Evolutionary conservation across 2,113 vertebrate species (phyloP).

Genomic region (Brachyistius frenatus): DNA sequence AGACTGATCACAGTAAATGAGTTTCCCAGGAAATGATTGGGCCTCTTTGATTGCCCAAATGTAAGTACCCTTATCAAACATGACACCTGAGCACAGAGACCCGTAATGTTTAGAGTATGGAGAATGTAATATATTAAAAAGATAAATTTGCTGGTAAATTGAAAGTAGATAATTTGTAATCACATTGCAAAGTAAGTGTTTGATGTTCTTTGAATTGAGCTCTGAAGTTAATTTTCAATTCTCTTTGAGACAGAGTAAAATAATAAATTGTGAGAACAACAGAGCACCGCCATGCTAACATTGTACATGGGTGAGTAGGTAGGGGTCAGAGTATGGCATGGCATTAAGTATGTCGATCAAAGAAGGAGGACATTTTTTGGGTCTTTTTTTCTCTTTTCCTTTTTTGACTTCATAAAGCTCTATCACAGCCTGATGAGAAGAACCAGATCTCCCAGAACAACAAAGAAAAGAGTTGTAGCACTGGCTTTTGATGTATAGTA

Average conservation of each 20-base stretch:
- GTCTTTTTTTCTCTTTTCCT: neutral
- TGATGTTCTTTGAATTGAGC: conserved; percentile 55
- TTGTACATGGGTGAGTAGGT: conserved; percentile 30
- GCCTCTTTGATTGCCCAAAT: conserved; percentile 49
- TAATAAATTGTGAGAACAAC: conserved; percentile 60
- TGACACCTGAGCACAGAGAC: conserved; percentile 47
- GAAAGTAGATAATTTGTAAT: conserved; percentile 52
- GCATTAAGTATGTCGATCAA: conserved; percentile 39
- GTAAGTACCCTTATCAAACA: conserved; percentile 35
- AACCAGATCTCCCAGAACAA: neutral
- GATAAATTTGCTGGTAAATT: conserved; percentile 33
- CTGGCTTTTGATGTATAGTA: neutral
- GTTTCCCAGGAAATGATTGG: conserved; percentile 55
- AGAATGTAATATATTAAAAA: conserved; percentile 41
- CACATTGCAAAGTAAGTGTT: conserved; percentile 38
- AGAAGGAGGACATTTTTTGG: conserved; percentile 4
- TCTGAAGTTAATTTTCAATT: conserved; percentile 57
- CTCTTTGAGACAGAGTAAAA: conserved; percentile 53
- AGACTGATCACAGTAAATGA: conserved; percentile 67
- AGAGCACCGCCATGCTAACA: conserved; percentile 22
- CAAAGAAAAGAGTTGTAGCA: neutral
- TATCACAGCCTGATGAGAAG: neutral
- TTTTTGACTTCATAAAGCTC: conserved; percentile 6
- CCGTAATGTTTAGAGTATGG: conserved; percentile 25
- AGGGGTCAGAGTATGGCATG: conserved; percentile 30